phyloP scores from a whole-genome alignment of 1,140 invertebrate genomes.

The Caenorhabditis brenneri region DNA sequence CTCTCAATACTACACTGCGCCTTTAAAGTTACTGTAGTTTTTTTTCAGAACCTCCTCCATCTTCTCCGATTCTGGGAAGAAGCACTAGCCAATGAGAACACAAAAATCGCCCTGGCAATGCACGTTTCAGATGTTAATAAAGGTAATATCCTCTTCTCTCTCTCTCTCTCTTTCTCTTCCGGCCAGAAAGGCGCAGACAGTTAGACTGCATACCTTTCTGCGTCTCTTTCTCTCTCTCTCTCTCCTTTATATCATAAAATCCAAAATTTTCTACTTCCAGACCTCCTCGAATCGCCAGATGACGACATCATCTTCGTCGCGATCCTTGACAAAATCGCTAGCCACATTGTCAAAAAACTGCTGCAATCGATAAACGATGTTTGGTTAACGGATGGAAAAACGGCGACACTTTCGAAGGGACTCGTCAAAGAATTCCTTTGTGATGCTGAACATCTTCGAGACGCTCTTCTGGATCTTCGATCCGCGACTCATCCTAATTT shows the following conservation, averaged over 20 bases:
- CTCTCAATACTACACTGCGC: too few relatives aligned
- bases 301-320: background rate
- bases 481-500: background rate
- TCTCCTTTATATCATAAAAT: background rate
- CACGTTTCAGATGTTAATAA: background rate
- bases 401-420: slow-evolving; percentile 29
- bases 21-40: too few relatives aligned
- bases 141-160: background rate
- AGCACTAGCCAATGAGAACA: background rate
- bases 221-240: too few relatives aligned
- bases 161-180: too few relatives aligned
- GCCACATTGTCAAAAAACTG: slow-evolving; percentile 9
- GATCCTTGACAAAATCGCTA: slow-evolving; percentile 2
- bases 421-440: slow-evolving; percentile 27
- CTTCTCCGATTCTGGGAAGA: slow-evolving; percentile 33
- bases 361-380: slow-evolving; percentile 29
- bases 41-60: slow-evolving; percentile 10
- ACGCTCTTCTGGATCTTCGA: background rate
- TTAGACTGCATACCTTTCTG: too few relatives aligned
- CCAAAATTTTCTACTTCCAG: background rate
- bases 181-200: too few relatives aligned
- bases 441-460: slow-evolving; percentile 7
- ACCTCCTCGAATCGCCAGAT: background rate
- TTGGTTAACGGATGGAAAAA: slow-evolving; percentile 24
- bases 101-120: background rate